Base-by-base conservation (phyloP, 2,888 invertebrate species). In the Drosophila siamana region DNA sequence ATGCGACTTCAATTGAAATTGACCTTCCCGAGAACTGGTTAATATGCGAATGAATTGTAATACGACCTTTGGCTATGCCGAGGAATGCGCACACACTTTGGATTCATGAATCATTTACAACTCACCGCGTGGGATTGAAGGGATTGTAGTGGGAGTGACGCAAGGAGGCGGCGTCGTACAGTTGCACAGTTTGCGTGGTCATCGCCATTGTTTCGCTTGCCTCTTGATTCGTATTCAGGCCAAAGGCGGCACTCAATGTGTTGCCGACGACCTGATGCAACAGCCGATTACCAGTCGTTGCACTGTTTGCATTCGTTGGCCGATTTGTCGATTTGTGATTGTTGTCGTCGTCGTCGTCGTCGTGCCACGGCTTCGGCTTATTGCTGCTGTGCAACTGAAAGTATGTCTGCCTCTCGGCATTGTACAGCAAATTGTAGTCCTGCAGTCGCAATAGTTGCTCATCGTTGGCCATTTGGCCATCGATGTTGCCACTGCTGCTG, bases 41-140 rank as follows among this genome's bases (percentile, higher is more conserved):
- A 22, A 33, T 33, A 11, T 33, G 33, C 19, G 1, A 19, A 33
- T 19, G 19, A 19, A 19, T 19, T 19, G 19, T 19, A 19, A 19
- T 19, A 19, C 2, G 3, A 3, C 19, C 3, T 3, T 19, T 19
- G 19, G 19, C 19, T 19, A 19, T 19, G 19, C 2, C 19, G 19
- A 3, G 19, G 19, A 19, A 19, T 19, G 19, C 36, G 13, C 6
- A 22, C 5, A 62, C 15, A 47, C 47, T 51, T 43, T 24, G 24
- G 5, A 40, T 6, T 24, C 40, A 59, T 68, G 19, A 59, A 61
- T 59, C 47, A 64, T 55, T 57, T 15, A 63, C 46, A 43, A 80
- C 90, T 89, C 44, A 92, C 92, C 91, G 89, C 3, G 91, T 92
- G 46, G 91, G 91, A 78, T 90, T 85, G 62, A 90, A 89, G 44